These are phyloP conservation scores for Pantherophis guttatus DNA, from an alignment of 2,113 vertebrate genomes.

Conservation along the genomic window DNA sequence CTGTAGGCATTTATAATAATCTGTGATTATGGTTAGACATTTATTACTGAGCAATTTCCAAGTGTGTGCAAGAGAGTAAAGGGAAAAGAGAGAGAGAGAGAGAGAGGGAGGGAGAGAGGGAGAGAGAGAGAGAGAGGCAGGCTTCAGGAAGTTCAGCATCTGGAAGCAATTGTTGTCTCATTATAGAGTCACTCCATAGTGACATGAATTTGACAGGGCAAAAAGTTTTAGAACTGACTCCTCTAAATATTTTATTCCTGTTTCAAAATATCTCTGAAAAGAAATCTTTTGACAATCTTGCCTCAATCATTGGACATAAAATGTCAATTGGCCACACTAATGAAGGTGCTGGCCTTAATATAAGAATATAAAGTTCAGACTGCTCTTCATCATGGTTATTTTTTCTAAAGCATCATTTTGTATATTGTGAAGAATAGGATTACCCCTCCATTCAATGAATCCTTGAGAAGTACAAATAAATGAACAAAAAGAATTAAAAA, in stretches of 20 bases:
- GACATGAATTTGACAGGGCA: slow-evolving; percentile 35
- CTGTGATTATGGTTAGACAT: slow-evolving; percentile 38
- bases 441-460: neutral
- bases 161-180: slow-evolving; percentile 61
- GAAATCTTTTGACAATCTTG: neutral
- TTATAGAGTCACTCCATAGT: slow-evolving; percentile 42
- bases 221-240: slow-evolving; percentile 21
- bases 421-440: neutral
- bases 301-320: slow-evolving; percentile 35
- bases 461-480: neutral
- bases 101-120: too few relatives aligned
- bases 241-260: slow-evolving; percentile 31
- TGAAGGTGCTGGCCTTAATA: accelerated
- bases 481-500: neutral
- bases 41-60: neutral
- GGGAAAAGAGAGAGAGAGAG: too few relatives aligned
- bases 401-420: neutral
- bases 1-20: neutral
- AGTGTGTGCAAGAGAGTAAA: slow-evolving; percentile 26
- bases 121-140: too few relatives aligned
- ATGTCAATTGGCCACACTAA: neutral
- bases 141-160: slow-evolving; percentile 57
- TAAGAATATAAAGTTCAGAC: neutral
- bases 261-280: slow-evolving; percentile 25
- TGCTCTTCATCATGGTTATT: neutral